Evolutionary conservation across 2,113 vertebrate species (phyloP).

Genomic region (Datnioides undecimradiatus): DNA sequence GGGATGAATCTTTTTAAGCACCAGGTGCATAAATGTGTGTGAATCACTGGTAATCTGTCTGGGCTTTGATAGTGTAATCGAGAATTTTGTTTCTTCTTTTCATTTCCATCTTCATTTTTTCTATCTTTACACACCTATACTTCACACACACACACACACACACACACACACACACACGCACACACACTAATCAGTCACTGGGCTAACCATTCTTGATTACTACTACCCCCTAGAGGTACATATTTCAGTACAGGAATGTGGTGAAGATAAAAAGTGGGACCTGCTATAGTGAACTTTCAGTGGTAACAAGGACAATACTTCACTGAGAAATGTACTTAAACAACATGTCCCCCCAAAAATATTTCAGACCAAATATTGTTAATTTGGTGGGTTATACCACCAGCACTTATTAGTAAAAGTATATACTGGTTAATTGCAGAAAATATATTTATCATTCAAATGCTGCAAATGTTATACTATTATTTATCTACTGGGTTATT

Average conservation of each 20-base stretch:
- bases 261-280: constrained; percentile 8
- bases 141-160: not conserved
- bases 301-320: not conserved
- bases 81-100: not conserved
- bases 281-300: not conserved
- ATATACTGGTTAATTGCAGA: not conserved
- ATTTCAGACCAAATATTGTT: not conserved
- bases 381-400: not conserved
- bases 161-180: constrained; percentile 19
- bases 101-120: not conserved
- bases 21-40: not conserved
- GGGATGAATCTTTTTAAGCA: not conserved
- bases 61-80: not conserved
- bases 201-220: constrained; percentile 56
- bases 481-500: not conserved
- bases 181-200: not conserved
- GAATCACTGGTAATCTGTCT: not conserved
- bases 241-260: constrained; percentile 18
- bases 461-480: not conserved
- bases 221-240: constrained; percentile 87
- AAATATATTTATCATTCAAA: not conserved
- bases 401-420: not conserved
- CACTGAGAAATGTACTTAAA: not conserved
- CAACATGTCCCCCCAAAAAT: not conserved
- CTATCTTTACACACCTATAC: constrained; percentile 6